phyloP scores from a whole-genome alignment of 1,140 invertebrate genomes.

The Formica exsecta region DNA sequence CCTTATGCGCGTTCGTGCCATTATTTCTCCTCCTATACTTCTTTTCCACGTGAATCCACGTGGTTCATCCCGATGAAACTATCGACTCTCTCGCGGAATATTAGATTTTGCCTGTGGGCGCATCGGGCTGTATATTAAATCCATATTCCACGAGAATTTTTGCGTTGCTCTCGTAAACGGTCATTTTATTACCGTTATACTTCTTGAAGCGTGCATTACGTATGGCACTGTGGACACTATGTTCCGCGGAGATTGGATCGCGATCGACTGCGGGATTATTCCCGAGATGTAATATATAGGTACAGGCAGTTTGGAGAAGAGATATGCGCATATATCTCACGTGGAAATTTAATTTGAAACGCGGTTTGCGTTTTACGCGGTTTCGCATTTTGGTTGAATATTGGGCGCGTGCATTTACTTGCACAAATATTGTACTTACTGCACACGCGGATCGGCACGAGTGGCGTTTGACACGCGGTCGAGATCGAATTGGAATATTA shows the following conservation, averaged over 20 bases:
- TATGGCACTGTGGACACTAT: slow-evolving; percentile 31
- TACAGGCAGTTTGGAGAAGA: not conserved
- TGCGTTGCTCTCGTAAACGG: slow-evolving; percentile 38
- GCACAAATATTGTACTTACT: slow-evolving; percentile 6
- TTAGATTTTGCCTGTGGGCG: slow-evolving; percentile 51
- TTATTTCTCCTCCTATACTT: slow-evolving; percentile 31
- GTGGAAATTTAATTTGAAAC: slow-evolving; percentile 55
- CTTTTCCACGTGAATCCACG: slow-evolving; percentile 46
- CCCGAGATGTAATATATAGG: slow-evolving; percentile 1
- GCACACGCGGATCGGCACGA: slow-evolving; percentile 1
- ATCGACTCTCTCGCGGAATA: slow-evolving; percentile 59
- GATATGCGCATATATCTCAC: slow-evolving; percentile 41
- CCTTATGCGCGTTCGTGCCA: slow-evolving; percentile 32
- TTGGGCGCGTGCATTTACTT: slow-evolving; percentile 2
- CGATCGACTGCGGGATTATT: slow-evolving; percentile 55
- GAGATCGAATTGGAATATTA: slow-evolving; percentile 27
- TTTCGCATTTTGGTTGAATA: not conserved
- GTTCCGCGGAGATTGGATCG: slow-evolving; percentile 50
- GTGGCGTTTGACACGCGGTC: slow-evolving; percentile 39
- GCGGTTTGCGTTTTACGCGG: slow-evolving; percentile 10
- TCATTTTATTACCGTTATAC: slow-evolving; percentile 59
- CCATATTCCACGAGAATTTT: slow-evolving; percentile 43
- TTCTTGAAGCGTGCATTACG: slow-evolving; percentile 39
- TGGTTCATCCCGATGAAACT: slow-evolving; percentile 59
- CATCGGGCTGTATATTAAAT: slow-evolving; percentile 62